Evolutionary conservation across 92 coral and sea anemone genomes (phyloP), one percentile per base, ranked within the genome.

Genomic region (Epizoanthus ramosus): DNA sequence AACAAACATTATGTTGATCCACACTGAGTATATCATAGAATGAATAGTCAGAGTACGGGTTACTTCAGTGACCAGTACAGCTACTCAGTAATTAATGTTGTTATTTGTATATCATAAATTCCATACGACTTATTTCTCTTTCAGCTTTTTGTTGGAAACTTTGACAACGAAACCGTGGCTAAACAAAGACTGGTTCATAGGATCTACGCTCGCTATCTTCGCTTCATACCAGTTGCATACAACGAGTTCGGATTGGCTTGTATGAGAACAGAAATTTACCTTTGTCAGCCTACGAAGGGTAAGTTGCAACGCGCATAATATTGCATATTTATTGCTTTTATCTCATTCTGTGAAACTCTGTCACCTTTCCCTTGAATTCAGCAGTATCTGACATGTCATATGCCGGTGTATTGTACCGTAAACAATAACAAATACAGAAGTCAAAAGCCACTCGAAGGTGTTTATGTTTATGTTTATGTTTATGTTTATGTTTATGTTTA

Each of bases 221-320:
- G 90, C 68, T 87, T 87, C 43, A 87, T 77, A 21, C 87, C 87
- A 16, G 85, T 80, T 21, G 57, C 79, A 8, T 76, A 85, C 83
- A 61, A 61, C 18, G 81, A 75, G 63, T 61, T 60, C 45, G 85
- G 85, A 7, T 68, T 58, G 25, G 80, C 84, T 18, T 87, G 90
- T 71, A 87, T 87, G 90, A 87, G 90, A 41, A 85, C 80, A 19
- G 90, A 87, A 57, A 75, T 87, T 66, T 87, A 81, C 45, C 86
- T 81, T 57, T 87, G 90, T 33, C 68, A 67, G 33, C 90, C 90
- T 65, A 85, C 85, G 16, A 87, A 87, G 73, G 90, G 90, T 87
- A 80, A 54, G 31, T 1, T 58, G 54, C 6, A 16, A 16, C 10
- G 15, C 12, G 53, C 16, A 6, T n/a, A 18, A 3, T 8, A n/a